Evolutionary conservation across 2,888 invertebrate genomes (phyloP), one percentile per base, ranked within the genome.

Genomic region (Altica lythri): DNA sequence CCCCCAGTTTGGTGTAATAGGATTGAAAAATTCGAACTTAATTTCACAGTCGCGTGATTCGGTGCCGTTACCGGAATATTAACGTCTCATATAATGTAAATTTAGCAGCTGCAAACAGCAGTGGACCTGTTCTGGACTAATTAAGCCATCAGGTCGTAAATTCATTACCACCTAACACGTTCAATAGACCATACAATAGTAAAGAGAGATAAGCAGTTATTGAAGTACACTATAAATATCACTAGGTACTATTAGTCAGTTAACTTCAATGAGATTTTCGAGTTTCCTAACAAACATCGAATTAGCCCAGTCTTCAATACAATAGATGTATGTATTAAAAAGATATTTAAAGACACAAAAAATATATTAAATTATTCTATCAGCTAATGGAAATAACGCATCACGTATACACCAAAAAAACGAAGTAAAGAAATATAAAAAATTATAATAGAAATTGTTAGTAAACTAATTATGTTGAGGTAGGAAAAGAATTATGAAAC

Each of bases 101-200:
- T 61, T 63, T 64, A 64, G 56, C 63, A 56, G 57, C 60, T 64
- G 61, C 63, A 55, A 58, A 55, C 56, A 55, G 56, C 58, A 40
- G 46, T 53, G 53, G 61, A 60, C 59, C 63, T 62, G 66, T 63
- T 61, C 50, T 52, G 57, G 49, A 27, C 57, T 65, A 67, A 68
- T 67, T 65, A 65, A 67, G 65, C 62, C 64, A 62, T 64, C 61
- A 58, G 57, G 61, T 68, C 67, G 65, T 68, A 68, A 65, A 66
- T 68, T 68, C 67, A 68, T 68, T 68, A 66, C 61, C 47, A 34
- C 22, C 55, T 60, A 60, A 57, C 64, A 59, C 60, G 62, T 57
- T 55, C 53, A 55, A 60, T 57, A 57, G 57, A 50, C 30, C 45
- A 32, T 54, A 54, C 55, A 59, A 55, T 59, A 50, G 53, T 55